These are phyloP conservation scores for Heterocephalus glaber DNA, from an alignment of 2,113 vertebrate genomes.

Conservation along the genomic window DNA sequence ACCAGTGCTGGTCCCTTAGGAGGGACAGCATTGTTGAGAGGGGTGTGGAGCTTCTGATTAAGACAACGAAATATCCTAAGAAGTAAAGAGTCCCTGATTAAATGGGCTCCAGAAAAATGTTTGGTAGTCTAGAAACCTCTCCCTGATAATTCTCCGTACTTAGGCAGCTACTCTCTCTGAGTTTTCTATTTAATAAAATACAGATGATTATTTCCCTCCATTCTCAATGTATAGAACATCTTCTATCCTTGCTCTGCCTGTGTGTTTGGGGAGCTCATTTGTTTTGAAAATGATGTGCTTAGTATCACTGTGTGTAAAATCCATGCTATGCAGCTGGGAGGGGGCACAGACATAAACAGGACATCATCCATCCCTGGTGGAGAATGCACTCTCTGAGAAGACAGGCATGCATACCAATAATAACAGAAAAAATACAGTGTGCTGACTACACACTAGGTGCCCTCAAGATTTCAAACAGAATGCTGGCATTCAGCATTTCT, in stretches of 20 bases:
- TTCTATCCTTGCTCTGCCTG: background rate
- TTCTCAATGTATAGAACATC: background rate
- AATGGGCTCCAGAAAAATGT: background rate
- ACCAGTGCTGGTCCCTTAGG: conserved; percentile 2
- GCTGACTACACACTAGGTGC: background rate
- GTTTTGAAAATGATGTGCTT: background rate
- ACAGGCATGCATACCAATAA: background rate
- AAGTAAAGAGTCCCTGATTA: background rate
- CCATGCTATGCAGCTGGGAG: background rate
- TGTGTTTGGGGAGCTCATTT: background rate
- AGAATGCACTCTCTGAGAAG: background rate
- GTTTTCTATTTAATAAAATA: background rate
- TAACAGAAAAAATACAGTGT: background rate
- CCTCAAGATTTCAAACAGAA: background rate
- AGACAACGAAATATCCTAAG: conserved; percentile 44
- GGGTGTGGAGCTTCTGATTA: conserved; percentile 5
- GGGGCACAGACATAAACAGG: background rate
- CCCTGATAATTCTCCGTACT: background rate
- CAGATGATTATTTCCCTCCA: background rate
- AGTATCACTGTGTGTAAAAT: background rate
- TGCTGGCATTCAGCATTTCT: background rate
- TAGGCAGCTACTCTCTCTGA: background rate
- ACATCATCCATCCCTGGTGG: background rate
- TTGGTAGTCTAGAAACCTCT: background rate
- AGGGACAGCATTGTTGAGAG: background rate